Base-by-base conservation (phyloP, 2,797 vertebrate genomes). In the Pseudomugil tenellus region DNA sequence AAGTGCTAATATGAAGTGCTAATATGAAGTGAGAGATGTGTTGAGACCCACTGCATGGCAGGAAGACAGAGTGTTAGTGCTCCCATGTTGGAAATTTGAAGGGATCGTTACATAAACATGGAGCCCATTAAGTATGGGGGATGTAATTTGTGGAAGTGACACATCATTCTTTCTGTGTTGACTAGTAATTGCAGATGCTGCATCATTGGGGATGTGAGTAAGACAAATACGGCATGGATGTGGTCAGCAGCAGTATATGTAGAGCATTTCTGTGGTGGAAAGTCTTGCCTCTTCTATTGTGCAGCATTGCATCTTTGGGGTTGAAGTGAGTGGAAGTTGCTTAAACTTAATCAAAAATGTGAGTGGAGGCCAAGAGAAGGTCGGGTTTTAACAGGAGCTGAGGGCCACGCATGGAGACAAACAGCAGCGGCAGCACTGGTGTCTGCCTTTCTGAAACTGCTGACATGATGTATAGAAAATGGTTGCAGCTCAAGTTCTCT, bases 71-170 rank as follows among this genome's bases (percentile, higher is more conserved):
- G 80, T 61, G 87, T 75, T 77, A 65, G 63, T 59, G 70, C 65
- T 84, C 83, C 75, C 79, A 61, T 21, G 61, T 79, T 74, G 82
- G 78, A 81, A 80, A 87, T 84, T 85, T 88, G 79, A 89, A 72
- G 73, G 75, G 78, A 83, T 82, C 63, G 83, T 82, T 86, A 81
- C 86, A 86, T 89, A 88, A 89, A 87, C 87, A 82, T 41, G 62
- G 78, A 67, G 68, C 72, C 85, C 72, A 84, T 89, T 89, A 87
- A 84, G 70, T 77, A 74, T 62, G 43, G 79, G 58, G 74, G 63
- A 65, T 63, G 77, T 69, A 79, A 89, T 88, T 81, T 83, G 78
- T 57, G 61, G 64, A 81, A 81, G 83, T 84, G 89, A 87, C 80
- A 70, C 62, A 83, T 84, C 74, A 80, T 84, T 76, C 65, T 84